Evolutionary conservation across 2,888 invertebrate genomes (phyloP).

Genomic region (Hirtodrosophila alboralis): DNA sequence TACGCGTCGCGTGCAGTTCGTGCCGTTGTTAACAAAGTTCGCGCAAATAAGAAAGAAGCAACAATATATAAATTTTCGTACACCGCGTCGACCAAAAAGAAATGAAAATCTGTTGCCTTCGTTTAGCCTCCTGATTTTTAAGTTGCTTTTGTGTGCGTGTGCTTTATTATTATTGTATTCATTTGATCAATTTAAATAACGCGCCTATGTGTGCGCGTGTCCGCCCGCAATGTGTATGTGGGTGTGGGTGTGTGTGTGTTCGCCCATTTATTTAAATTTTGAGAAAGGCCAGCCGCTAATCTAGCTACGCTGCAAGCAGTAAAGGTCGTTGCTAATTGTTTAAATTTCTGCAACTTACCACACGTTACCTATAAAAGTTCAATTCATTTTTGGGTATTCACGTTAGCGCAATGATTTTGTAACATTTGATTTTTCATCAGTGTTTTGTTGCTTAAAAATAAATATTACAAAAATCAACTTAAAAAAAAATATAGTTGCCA

Average conservation of each 20-base stretch:
- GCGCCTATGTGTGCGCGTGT: conserved; percentile 3
- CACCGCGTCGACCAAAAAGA: conserved; percentile 17
- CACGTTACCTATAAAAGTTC: no score
- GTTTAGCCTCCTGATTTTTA: conserved; percentile 19
- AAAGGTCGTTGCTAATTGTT: conserved; percentile 13
- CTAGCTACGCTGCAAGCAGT: conserved; percentile 11
- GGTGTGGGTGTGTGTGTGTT: conserved; percentile 6
- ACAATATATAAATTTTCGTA: conserved; percentile 25
- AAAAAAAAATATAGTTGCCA: conserved; percentile 2
- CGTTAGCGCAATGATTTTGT: no score
- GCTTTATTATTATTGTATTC: conserved; percentile 21
- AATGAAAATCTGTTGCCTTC: conserved; percentile 37
- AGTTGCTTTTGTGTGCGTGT: conserved; percentile 22
- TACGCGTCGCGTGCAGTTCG: conserved; percentile 46
- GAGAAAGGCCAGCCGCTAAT: conserved; percentile 12
- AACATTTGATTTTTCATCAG: no score
- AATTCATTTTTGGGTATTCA: no score
- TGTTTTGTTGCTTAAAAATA: no score
- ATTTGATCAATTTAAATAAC: conserved; percentile 35
- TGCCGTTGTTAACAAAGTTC: conserved; percentile 6
- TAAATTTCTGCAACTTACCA: conserved; percentile 12
- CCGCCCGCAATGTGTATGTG: not conserved
- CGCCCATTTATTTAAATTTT: conserved; percentile 27
- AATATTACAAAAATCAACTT: not conserved
- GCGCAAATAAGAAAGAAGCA: conserved; percentile 19